Percentiles rank a stretch among this genome's conserved stretches.
Evolutionary conservation across 2,888 invertebrate species (phyloP).

Genomic region (Agrotis clavis): DNA sequence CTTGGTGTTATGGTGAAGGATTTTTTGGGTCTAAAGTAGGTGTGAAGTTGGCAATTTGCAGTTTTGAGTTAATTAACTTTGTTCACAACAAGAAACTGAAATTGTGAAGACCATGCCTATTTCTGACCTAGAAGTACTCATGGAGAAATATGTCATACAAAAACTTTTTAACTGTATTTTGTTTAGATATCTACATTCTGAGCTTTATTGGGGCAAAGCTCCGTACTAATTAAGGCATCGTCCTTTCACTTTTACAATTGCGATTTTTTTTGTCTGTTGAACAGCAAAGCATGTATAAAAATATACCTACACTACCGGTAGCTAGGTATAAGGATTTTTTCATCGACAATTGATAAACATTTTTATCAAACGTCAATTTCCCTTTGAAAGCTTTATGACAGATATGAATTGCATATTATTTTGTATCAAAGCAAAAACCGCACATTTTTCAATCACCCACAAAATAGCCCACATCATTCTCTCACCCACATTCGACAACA

Average conservation of each 20-base stretch:
- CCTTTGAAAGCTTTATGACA: background rate
- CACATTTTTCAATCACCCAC: slow-evolving; percentile 14
- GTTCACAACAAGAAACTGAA: slow-evolving; percentile 10
- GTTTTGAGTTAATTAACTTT: slow-evolving; percentile 44
- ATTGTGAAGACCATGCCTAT: background rate
- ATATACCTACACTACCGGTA: background rate
- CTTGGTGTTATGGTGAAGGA: slow-evolving; percentile 54
- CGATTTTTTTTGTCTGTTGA: background rate
- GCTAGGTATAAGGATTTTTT: background rate
- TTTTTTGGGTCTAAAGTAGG: slow-evolving; percentile 60
- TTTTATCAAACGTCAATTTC: background rate
- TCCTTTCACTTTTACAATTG: background rate
- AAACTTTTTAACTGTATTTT: no score
- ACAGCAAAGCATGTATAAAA: background rate
- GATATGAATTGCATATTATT: background rate
- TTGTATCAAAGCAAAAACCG: background rate
- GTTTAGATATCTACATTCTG: no score
- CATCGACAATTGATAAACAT: background rate
- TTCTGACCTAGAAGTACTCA: no score
- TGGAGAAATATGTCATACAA: no score
- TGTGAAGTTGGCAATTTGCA: slow-evolving; percentile 49
- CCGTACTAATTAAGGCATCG: no score
- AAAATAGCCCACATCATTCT: slow-evolving; percentile 34
- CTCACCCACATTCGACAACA: slow-evolving; percentile 22
- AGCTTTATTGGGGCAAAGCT: no score